These are phyloP conservation scores for Dipus sagitta DNA, from an alignment of 2,797 vertebrate species.

Conservation along the genomic window DNA sequence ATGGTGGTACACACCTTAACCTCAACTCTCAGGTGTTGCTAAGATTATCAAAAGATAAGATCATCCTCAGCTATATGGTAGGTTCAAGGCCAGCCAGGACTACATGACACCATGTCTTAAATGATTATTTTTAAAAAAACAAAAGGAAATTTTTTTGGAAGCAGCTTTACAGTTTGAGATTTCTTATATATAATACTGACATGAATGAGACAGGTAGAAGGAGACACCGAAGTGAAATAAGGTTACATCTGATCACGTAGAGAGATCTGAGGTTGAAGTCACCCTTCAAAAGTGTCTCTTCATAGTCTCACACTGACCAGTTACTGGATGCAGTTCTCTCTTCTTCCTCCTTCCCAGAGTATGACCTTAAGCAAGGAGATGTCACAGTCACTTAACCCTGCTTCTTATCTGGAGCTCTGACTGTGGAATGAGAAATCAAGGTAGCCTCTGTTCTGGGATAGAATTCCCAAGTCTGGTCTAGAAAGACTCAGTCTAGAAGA, in stretches of 20 bases:
- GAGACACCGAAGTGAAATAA: not conserved
- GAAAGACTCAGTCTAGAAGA: slow-evolving; percentile 2
- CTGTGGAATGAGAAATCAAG: not conserved
- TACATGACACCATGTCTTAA: not conserved
- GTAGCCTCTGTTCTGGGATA: no score
- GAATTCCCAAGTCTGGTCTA: not conserved
- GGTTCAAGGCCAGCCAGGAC: not conserved
- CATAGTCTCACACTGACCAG: not conserved
- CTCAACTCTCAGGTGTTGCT: no score
- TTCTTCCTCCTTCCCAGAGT: not conserved
- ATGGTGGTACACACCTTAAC: no score
- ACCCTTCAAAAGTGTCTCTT: not conserved
- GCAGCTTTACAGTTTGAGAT: not conserved
- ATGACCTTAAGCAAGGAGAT: not conserved
- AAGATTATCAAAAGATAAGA: no score
- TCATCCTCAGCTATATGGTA: not conserved
- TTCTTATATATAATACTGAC: no score
- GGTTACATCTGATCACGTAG: not conserved
- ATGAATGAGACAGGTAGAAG: not conserved
- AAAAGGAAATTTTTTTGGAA: not conserved
- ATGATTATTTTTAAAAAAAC: not conserved
- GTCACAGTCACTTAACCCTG: not conserved
- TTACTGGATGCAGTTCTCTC: not conserved
- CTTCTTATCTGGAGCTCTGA: not conserved
- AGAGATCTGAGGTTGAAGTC: not conserved